Base-by-base conservation (phyloP, 2,797 vertebrate genomes). In the Champsocephalus gunnari region DNA sequence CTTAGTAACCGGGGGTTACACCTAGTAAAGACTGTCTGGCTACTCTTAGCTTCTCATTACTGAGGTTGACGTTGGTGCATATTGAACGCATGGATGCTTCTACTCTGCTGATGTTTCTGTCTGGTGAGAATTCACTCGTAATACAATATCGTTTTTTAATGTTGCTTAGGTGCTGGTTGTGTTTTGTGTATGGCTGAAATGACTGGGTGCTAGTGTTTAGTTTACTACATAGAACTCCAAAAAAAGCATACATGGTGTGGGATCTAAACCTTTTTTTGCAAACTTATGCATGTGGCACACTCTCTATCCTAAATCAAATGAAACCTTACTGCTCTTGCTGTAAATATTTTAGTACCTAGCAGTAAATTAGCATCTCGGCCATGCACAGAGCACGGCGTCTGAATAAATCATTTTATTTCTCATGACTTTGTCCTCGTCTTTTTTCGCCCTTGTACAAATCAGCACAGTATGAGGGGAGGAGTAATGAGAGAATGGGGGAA, bases 371-470 rank as follows among this genome's bases (percentile, higher is more conserved):
- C 48, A 21, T 3, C 54, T 74, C 11, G 34, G 70, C 65, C 68
- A 48, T 43, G 41, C 63, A 68, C 28, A 56, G 44, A 71, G 48
- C 24, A 57, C 5, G 12, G 49, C 61, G 54, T 66, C 63, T 83
- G 70, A 71, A 77, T 68, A 66, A 73, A 80, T 67, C 68, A 58
- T 80, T 79, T 82, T 32, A 81, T 81, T 73, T 71, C 66, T 81
- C 72, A 49, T 79, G 74, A 84, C 76, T 82, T 24, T 16, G 50
- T 77, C 74, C 45, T 90, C 32, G 60, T 34, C 38, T 68, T 64
- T 74, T 58, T 38, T 55, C 67, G 34, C 43, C 19, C 1, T 43
- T 51, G 47, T 50, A 47, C 48, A 81, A 80, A 67, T 71, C 38
- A 62, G 71, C 16, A 10, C 63, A 65, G 53, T 50, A 16, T 60